phyloP scores from a whole-genome alignment of 2,797 vertebrate genomes.

The Momotus momota region DNA sequence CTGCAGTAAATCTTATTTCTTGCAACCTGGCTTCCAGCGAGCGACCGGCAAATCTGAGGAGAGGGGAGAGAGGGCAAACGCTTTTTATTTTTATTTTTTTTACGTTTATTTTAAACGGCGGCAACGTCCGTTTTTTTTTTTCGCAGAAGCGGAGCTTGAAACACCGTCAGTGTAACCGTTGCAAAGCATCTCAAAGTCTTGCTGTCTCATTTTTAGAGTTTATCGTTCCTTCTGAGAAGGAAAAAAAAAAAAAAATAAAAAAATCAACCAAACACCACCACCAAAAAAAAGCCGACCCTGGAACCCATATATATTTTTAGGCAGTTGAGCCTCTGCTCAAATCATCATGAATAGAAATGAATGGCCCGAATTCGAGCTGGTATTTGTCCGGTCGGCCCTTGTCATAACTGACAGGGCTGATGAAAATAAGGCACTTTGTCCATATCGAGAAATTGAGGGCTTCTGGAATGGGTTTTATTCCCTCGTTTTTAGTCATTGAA shows the following conservation, averaged over 20 bases:
- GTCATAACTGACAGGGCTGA: slow-evolving; percentile 57
- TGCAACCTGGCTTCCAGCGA: slow-evolving; percentile 25
- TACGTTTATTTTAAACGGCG: neutral
- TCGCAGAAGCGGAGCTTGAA: neutral
- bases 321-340: slow-evolving; percentile 14
- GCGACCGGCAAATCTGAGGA: neutral
- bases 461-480: slow-evolving; percentile 49
- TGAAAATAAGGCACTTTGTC: slow-evolving; percentile 56
- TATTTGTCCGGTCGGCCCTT: slow-evolving; percentile 44
- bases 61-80: neutral
- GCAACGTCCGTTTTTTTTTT: neutral
- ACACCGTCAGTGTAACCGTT: neutral
- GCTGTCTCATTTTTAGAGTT: neutral
- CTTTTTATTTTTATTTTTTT: neutral
- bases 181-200: neutral
- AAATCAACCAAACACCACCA: neutral
- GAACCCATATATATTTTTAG: slow-evolving; percentile 1
- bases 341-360: slow-evolving; percentile 62
- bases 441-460: slow-evolving; percentile 21
- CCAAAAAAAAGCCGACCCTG: too few species aligned
- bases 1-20: slow-evolving; percentile 45
- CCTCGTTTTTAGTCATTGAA: slow-evolving; percentile 45
- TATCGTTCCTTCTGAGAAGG: neutral
- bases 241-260: neutral
- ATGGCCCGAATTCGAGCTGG: neutral